Conservation (phyloP, 1,140 invertebrate species). For the Ostrea denselamellosa region DNA sequence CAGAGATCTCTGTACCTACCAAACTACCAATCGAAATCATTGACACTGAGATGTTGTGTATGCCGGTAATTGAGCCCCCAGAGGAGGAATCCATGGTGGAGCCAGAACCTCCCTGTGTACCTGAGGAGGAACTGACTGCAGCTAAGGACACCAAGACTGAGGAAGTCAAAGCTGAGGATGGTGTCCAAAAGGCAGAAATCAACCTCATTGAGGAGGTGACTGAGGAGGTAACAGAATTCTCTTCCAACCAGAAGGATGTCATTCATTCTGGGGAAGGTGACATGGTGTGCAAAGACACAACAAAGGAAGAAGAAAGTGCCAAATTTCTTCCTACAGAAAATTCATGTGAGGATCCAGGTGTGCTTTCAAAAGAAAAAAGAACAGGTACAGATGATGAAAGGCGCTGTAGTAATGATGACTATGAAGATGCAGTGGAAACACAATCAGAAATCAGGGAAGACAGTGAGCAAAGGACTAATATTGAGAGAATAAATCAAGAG, state of each 20-base stretch:
- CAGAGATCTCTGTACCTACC: slow-evolving; percentile 4
- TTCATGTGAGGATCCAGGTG: slow-evolving; percentile 26
- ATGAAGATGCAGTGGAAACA: slow-evolving; percentile 17
- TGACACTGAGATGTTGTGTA: background rate
- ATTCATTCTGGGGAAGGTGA: slow-evolving; percentile 39
- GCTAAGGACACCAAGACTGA: background rate
- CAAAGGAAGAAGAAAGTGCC: slow-evolving; percentile 16
- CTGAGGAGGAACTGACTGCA: slow-evolving; percentile 1
- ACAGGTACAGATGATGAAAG: background rate
- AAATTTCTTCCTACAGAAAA: background rate
- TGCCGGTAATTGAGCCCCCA: slow-evolving; percentile 24
- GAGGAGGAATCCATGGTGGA: slow-evolving; percentile 17
- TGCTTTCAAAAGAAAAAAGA: background rate
- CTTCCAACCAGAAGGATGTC: background rate
- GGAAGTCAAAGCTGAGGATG: background rate
- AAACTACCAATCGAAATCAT: slow-evolving; percentile 12
- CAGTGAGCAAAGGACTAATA: background rate
- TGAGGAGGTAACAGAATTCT: slow-evolving; percentile 26
- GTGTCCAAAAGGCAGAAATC: slow-evolving; percentile 40
- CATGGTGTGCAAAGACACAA: slow-evolving; percentile 19
- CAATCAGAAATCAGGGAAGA: slow-evolving; percentile 32
- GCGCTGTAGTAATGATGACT: slow-evolving; percentile 12
- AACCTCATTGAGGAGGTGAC: slow-evolving; percentile 20
- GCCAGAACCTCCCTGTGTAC: background rate
- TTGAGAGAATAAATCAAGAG: background rate